phyloP scores from a whole-genome alignment of 2,797 vertebrate species.

The Trachops cirrhosus region DNA sequence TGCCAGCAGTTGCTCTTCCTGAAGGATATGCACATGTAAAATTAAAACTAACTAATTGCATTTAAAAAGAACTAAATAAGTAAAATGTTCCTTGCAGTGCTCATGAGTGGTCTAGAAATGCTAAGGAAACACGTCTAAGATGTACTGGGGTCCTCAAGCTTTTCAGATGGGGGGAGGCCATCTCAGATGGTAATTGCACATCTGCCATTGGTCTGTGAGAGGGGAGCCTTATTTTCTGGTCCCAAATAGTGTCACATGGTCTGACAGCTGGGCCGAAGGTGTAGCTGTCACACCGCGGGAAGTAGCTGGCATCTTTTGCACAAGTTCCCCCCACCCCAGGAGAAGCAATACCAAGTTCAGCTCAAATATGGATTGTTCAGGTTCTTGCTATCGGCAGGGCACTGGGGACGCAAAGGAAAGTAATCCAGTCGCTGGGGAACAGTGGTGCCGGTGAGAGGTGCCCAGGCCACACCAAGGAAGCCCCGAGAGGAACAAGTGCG shows the following conservation, averaged over 20 bases:
- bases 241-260: not conserved
- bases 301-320: no score
- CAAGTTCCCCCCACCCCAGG: not conserved
- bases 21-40: not conserved
- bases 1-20: not conserved
- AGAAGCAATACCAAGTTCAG: not conserved
- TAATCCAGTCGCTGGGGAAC: not conserved
- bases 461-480: fast-evolving
- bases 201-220: not conserved
- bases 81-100: not conserved
- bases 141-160: fast-evolving
- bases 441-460: fast-evolving
- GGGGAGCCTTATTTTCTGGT: fast-evolving
- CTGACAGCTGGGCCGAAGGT: fast-evolving
- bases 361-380: fast-evolving
- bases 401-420: fast-evolving
- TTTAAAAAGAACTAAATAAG: not conserved
- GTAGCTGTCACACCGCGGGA: fast-evolving
- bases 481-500: not conserved
- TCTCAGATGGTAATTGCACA: not conserved
- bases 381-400: fast-evolving
- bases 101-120: not conserved
- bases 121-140: not conserved
- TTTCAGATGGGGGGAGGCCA: not conserved
- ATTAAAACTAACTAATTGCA: not conserved